phyloP scores from a whole-genome alignment of 2,113 vertebrate species.

The Petaurus breviceps region DNA sequence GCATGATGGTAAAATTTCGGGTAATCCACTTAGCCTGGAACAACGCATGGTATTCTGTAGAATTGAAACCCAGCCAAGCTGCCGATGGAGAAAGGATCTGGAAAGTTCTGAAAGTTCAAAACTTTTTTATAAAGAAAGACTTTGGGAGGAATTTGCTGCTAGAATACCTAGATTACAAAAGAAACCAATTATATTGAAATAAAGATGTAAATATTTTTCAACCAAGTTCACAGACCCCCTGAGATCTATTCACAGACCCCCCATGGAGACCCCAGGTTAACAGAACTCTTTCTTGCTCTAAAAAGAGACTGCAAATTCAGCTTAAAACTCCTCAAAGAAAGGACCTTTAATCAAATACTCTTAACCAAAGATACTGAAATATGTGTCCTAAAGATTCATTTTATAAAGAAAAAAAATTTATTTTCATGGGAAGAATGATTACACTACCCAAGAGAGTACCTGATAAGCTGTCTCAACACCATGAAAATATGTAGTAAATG shows the following conservation, averaged over 20 bases:
- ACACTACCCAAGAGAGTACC: not conserved
- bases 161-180: not conserved
- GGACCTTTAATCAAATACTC: slow-evolving; percentile 15
- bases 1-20: not conserved
- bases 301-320: not conserved
- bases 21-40: not conserved
- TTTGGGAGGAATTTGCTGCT: not conserved
- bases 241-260: not conserved
- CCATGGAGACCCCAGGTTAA: not conserved
- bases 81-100: not conserved
- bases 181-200: not conserved
- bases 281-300: not conserved
- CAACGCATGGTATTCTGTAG: not conserved
- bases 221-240: not conserved
- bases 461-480: not conserved
- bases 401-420: slow-evolving; percentile 38
- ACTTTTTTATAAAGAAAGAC: not conserved
- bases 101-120: not conserved
- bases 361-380: not conserved
- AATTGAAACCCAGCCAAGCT: not conserved
- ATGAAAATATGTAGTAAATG: not conserved
- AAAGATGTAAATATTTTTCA: not conserved
- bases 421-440: not conserved
- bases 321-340: not conserved
- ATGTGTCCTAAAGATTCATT: not conserved